A percentile compares a stretch with the other conserved stretches of the same genome.
These are phyloP conservation scores for Scaptomyza flava DNA, from an alignment of 2,888 invertebrate genomes.

Conservation along the genomic window DNA sequence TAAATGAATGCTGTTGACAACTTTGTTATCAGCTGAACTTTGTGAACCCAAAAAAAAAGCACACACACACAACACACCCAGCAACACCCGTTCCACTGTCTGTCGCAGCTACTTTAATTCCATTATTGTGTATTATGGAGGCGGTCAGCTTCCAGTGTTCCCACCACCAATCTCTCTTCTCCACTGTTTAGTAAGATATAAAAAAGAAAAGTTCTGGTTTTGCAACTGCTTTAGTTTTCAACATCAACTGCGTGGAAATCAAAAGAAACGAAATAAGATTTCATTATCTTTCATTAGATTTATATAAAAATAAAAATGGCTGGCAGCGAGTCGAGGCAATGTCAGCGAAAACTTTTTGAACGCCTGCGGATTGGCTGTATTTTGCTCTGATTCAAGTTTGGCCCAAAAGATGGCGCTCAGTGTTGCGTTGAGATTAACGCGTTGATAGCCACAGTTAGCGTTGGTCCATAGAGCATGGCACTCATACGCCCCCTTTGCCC, in stretches of 20 bases:
- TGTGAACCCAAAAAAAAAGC: slow-evolving; percentile 47
- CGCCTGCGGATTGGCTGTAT: slow-evolving; percentile 52
- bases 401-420: slow-evolving; percentile 54
- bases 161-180: not conserved
- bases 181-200: slow-evolving; percentile 4
- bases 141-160: slow-evolving; percentile 6
- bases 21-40: slow-evolving; percentile 80
- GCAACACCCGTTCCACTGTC: slow-evolving; percentile 12
- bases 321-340: slow-evolving; percentile 45
- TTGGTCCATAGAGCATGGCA: slow-evolving; percentile 50
- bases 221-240: slow-evolving; percentile 72
- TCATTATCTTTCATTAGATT: slow-evolving; percentile 81
- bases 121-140: slow-evolving; percentile 71
- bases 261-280: slow-evolving; percentile 75
- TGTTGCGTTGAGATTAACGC: slow-evolving; percentile 69
- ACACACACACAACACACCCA: not conserved
- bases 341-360: slow-evolving; percentile 62
- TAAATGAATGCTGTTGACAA: slow-evolving; percentile 82
- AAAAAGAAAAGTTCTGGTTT: slow-evolving; percentile 35
- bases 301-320: slow-evolving; percentile 73
- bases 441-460: slow-evolving; percentile 69
- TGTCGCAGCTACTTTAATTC: slow-evolving; percentile 72
- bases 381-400: slow-evolving; percentile 25
- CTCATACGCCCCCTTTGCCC: slow-evolving; percentile 65
- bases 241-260: slow-evolving; percentile 69